phyloP scores from a whole-genome alignment of 2,113 vertebrate genomes.

The Chauna torquata region DNA sequence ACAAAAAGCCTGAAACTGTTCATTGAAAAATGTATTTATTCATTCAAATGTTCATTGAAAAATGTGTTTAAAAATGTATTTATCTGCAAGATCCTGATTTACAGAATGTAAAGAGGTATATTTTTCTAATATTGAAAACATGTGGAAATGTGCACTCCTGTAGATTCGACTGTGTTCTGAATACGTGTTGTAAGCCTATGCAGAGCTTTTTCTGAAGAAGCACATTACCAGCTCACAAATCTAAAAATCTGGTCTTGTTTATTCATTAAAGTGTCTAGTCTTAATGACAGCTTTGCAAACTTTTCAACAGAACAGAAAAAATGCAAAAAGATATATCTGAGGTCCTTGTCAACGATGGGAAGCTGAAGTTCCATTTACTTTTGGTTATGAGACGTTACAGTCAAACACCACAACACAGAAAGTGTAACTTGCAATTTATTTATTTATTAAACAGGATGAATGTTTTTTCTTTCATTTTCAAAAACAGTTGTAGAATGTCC shows the following conservation, averaged over 20 bases:
- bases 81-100: background rate
- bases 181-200: rapidly evolving
- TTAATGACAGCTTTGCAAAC: background rate
- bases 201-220: background rate
- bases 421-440: background rate
- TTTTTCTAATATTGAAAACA: background rate
- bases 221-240: background rate
- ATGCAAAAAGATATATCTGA: background rate
- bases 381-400: background rate
- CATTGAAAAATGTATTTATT: no score
- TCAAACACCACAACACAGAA: background rate
- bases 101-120: background rate
- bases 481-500: background rate
- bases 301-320: background rate
- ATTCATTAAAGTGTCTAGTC: background rate
- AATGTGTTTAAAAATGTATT: no score
- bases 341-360: background rate
- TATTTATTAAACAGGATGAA: background rate
- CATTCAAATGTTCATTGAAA: background rate
- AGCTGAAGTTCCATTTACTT: background rate
- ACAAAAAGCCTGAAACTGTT: background rate
- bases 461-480: background rate
- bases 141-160: rapidly evolving
- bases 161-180: background rate
- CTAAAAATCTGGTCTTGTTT: background rate